Conservation (phyloP, 1,140 invertebrate genomes). For the Heliconius congener region DNA sequence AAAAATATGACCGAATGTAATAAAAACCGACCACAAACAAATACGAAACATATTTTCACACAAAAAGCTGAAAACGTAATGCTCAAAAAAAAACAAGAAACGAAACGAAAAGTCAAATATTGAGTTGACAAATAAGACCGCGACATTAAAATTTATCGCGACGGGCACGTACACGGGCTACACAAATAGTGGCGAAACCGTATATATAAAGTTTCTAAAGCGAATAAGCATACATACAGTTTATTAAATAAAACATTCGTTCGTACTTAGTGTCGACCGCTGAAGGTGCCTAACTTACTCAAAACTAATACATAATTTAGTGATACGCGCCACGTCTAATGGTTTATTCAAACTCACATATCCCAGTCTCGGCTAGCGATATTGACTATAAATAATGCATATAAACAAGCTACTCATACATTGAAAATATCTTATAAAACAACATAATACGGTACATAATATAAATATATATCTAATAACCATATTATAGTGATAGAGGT, state of each 20-base stretch:
- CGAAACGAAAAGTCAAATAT: conserved; percentile 39
- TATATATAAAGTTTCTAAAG: conserved; percentile 59
- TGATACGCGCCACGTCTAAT: conserved; percentile 63
- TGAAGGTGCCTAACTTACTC: conserved; percentile 69
- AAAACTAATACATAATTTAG: conserved; percentile 78
- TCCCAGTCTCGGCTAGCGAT: conserved; percentile 60
- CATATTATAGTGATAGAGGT: background rate
- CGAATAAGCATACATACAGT: conserved; percentile 48
- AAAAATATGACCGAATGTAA: no score
- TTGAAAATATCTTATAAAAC: conserved; percentile 28
- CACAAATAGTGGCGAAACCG: conserved; percentile 59
- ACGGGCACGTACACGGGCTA: conserved; percentile 29
- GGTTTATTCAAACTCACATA: conserved; percentile 74
- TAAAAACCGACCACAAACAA: background rate
- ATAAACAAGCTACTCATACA: conserved; percentile 46
- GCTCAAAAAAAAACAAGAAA: conserved; percentile 21
- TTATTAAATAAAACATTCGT: conserved; percentile 71
- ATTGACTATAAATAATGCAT: conserved; percentile 71
- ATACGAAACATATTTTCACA: conserved; percentile 7
- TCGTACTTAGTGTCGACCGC: conserved; percentile 57
- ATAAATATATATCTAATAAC: background rate
- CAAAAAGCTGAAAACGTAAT: conserved; percentile 25
- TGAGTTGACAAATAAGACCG: conserved; percentile 35
- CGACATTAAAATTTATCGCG: conserved; percentile 48
- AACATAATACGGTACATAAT: conserved; percentile 11